Base-by-base conservation (phyloP, 92 coral and sea anemone genomes). In the Palythoa heliodiscus region DNA sequence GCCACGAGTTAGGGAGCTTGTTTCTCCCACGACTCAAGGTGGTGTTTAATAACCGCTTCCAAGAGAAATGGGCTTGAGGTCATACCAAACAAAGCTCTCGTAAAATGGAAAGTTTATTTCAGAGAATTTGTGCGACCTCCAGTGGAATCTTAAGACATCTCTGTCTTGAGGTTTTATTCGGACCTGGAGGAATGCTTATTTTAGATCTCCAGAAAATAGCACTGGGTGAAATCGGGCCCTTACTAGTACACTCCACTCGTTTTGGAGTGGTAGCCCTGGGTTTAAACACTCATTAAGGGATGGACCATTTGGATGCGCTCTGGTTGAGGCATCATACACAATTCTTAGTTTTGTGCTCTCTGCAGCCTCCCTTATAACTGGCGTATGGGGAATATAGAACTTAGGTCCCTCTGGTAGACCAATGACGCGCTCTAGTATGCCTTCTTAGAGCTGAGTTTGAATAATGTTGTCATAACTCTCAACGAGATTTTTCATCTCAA, bases 301-400 rank as follows among this genome's bases (percentile, higher is more conserved):
- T 22, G 71, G 71, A 25, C 35, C 71, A 67, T 20, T 25, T n/a
- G 29, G 11, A 22, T 22, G 14, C 2, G 35, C 71, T 67, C 38
- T 67, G 71, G 43, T 37, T 67, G 71, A 67, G 37, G 71, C 71
- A 20, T n/a, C n/a, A n/a, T n/a, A n/a, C n/a, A n/a, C n/a, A n/a
- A n/a, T n/a, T n/a, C n/a, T n/a, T n/a, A n/a, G 71, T 67, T 67
- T 67, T 67, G 71, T 67, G 35, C 11, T 7, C 16, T 67, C 71
- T 22, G 71, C 38, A 67, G 37, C 39, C 2, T 67, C 71, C 11
- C 43, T 67, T 22, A 67, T 10, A 67, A 67, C 71, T 20, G 71
- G 37, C 38, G 11, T 67, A 67, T 67, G 71, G 13, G 38, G 71
- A 67, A 67, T 22, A 67, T 67, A 25, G 71, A 22, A 20, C 38